Evolutionary conservation across 2,888 invertebrate genomes (phyloP).

Genomic region (Leucania comma): DNA sequence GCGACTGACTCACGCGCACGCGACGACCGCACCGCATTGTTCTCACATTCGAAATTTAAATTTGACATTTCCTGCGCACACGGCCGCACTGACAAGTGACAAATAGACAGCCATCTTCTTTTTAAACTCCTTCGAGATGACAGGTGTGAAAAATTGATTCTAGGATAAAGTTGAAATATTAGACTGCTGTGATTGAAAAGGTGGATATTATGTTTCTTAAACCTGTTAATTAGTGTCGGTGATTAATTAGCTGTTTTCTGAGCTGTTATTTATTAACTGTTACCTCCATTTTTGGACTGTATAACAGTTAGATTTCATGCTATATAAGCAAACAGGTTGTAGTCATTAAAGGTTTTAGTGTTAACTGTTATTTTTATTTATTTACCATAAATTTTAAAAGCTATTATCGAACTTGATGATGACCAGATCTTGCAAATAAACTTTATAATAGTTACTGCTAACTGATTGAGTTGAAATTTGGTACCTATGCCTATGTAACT

Average conservation of each 20-base stretch:
- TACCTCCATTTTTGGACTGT: constrained; percentile 6
- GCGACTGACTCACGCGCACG: constrained; percentile 58
- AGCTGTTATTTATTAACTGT: constrained; percentile 41
- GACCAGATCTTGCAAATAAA: too few relatives aligned
- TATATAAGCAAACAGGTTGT: neutral
- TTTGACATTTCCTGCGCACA: constrained; percentile 74
- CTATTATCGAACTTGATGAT: too few relatives aligned
- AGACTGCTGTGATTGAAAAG: constrained; percentile 42
- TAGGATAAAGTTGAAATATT: constrained; percentile 34
- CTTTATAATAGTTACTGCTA: too few relatives aligned
- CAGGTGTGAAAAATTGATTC: constrained; percentile 64
- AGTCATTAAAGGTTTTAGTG: neutral
- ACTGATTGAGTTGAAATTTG: too few relatives aligned
- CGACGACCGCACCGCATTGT: constrained; percentile 58
- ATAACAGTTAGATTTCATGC: constrained; percentile 15
- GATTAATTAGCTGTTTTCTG: constrained; percentile 51
- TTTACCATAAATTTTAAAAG: neutral
- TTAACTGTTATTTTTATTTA: neutral
- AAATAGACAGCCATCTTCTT: constrained; percentile 69
- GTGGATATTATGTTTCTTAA: constrained; percentile 31
- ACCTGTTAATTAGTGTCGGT: constrained; percentile 57
- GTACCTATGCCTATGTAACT: too few relatives aligned
- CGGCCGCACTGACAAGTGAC: constrained; percentile 76
- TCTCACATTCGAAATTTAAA: constrained; percentile 78
- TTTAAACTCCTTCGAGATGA: constrained; percentile 63